These are phyloP conservation scores for Heliconius cydno DNA, from an alignment of 2,888 invertebrate species.

Conservation along the genomic window DNA sequence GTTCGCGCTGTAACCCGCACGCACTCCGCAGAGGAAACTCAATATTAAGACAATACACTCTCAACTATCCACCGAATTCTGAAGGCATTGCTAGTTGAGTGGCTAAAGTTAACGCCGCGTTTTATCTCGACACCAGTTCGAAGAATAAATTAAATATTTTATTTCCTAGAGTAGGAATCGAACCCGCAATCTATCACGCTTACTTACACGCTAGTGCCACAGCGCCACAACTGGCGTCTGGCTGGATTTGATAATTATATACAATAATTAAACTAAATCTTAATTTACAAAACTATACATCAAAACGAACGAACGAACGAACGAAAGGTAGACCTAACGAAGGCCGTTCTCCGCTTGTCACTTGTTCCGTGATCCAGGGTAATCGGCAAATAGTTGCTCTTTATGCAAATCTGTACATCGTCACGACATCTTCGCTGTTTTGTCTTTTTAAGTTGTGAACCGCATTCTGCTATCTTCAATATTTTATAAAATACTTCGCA, in stretches of 20 bases:
- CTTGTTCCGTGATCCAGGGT: conserved; percentile 53
- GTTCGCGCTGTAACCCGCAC: too few species aligned
- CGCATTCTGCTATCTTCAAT: conserved; percentile 47
- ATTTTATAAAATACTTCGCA: conserved; percentile 44
- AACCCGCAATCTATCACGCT: too few species aligned
- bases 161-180: too few species aligned
- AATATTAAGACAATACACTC: too few species aligned
- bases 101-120: too few species aligned
- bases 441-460: conserved; percentile 54
- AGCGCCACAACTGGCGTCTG: too few species aligned
- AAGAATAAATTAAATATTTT: too few species aligned
- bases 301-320: not conserved
- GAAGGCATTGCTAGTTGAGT: too few species aligned
- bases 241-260: not conserved
- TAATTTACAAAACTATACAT: not conserved
- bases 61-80: too few species aligned
- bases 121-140: too few species aligned
- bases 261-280: not conserved
- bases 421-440: conserved; percentile 67
- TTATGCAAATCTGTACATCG: conserved; percentile 74
- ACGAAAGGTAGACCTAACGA: not conserved
- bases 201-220: too few species aligned
- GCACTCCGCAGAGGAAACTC: too few species aligned
- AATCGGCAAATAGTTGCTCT: conserved; percentile 71
- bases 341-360: conserved; percentile 41